phyloP scores from a whole-genome alignment of 1,140 invertebrate species.

The Hydropsyche tenuis region DNA sequence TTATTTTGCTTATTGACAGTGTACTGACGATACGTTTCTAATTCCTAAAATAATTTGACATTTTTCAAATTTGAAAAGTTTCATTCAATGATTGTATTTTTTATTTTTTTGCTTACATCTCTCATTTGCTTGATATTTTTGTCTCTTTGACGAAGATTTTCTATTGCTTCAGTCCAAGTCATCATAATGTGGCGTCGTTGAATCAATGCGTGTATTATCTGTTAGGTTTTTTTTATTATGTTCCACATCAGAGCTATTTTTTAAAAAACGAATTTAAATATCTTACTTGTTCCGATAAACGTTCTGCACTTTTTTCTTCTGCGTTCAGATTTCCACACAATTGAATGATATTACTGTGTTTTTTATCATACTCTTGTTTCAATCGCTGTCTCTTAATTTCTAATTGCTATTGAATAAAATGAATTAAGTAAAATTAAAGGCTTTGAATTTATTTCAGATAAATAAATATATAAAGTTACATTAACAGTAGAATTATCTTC shows the following conservation, averaged over 20 bases:
- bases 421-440: constrained; percentile 3
- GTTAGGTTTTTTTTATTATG: background rate
- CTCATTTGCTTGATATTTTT: constrained; percentile 62
- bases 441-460: background rate
- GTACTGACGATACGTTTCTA: constrained; percentile 43
- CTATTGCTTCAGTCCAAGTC: constrained; percentile 64
- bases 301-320: constrained; percentile 63
- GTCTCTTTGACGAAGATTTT: constrained; percentile 64
- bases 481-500: constrained; percentile 69
- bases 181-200: constrained; percentile 58
- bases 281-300: constrained; percentile 59
- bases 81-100: background rate
- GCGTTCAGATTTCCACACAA: constrained; percentile 61
- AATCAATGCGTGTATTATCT: constrained; percentile 60
- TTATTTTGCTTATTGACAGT: constrained; percentile 51
- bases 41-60: constrained; percentile 40
- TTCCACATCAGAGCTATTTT: no score
- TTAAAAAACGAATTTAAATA: background rate
- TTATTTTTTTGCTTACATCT: constrained; percentile 53
- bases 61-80: background rate
- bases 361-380: constrained; percentile 61
- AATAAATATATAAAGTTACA: constrained; percentile 52
- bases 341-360: constrained; percentile 58
- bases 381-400: constrained; percentile 63
- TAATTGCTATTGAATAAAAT: constrained; percentile 53